A percentile compares a stretch with the other conserved stretches of the same genome.
Conservation (phyloP, 2,797 vertebrate species). For the Octomys mimax region DNA sequence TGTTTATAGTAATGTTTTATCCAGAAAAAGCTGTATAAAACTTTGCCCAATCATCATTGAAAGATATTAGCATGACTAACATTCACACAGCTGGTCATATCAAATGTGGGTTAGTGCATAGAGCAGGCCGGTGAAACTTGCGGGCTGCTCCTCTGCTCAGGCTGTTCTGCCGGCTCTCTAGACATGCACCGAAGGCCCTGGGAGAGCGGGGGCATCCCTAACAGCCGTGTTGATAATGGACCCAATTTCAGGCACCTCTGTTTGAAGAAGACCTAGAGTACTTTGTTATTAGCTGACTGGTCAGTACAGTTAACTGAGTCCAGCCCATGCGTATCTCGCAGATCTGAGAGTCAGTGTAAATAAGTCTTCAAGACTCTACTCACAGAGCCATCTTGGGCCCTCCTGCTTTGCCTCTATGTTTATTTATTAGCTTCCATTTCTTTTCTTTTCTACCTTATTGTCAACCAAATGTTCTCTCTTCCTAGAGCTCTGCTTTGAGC, state of each 20-base stretch:
- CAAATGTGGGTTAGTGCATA: background rate
- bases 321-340: fast-evolving
- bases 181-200: background rate
- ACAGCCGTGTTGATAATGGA: background rate
- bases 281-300: background rate
- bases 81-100: background rate
- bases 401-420: background rate
- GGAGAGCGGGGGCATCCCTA: background rate
- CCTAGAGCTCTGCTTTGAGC: background rate
- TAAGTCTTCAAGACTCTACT: background rate
- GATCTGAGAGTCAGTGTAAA: background rate
- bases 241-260: background rate
- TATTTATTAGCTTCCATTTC: background rate
- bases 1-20: background rate
- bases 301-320: background rate
- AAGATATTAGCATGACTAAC: background rate
- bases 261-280: background rate
- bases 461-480: background rate
- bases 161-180: background rate
- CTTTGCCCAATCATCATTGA: background rate
- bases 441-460: background rate
- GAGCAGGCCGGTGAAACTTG: background rate
- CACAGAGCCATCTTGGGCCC: background rate
- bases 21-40: background rate
- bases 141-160: background rate